These are phyloP conservation scores for Leucophora obtusa DNA, from an alignment of 2,888 invertebrate genomes.

Conservation along the genomic window DNA sequence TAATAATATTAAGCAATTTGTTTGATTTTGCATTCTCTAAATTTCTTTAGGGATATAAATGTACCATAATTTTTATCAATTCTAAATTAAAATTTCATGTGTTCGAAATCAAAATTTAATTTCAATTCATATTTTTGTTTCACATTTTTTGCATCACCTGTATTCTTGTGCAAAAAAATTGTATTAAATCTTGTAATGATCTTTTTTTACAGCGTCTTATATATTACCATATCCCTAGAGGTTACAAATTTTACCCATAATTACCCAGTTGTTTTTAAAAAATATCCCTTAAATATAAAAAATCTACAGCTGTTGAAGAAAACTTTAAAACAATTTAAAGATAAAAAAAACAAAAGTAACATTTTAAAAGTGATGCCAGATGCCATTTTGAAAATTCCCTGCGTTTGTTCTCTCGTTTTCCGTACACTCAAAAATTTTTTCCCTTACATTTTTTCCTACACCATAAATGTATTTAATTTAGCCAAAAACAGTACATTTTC, in stretches of 20 bases:
- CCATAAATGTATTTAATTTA: too few relatives aligned
- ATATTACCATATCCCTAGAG: slow-evolving; percentile 25
- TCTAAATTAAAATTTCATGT: background rate
- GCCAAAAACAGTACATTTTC: too few relatives aligned
- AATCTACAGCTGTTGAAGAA: slow-evolving; percentile 31
- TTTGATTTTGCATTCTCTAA: too few relatives aligned
- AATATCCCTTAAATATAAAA: slow-evolving; percentile 5
- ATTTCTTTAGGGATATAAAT: background rate
- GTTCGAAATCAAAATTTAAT: background rate
- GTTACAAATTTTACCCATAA: slow-evolving; percentile 3
- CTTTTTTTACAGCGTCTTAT: background rate
- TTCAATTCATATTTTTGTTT: too few relatives aligned
- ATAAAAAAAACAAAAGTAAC: slow-evolving; percentile 18
- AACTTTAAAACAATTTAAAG: slow-evolving; percentile 17
- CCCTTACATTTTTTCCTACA: too few relatives aligned
- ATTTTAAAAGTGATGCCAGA: too few relatives aligned
- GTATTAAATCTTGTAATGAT: slow-evolving; percentile 30
- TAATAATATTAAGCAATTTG: too few relatives aligned
- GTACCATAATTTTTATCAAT: background rate
- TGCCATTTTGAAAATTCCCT: too few relatives aligned
- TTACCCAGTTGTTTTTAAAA: slow-evolving; percentile 13
- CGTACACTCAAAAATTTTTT: too few relatives aligned
- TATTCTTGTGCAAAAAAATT: background rate
- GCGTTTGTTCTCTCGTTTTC: too few relatives aligned
- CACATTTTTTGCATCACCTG: background rate